Base-by-base conservation (phyloP, 2,888 invertebrate genomes). In the Agrochola macilenta region DNA sequence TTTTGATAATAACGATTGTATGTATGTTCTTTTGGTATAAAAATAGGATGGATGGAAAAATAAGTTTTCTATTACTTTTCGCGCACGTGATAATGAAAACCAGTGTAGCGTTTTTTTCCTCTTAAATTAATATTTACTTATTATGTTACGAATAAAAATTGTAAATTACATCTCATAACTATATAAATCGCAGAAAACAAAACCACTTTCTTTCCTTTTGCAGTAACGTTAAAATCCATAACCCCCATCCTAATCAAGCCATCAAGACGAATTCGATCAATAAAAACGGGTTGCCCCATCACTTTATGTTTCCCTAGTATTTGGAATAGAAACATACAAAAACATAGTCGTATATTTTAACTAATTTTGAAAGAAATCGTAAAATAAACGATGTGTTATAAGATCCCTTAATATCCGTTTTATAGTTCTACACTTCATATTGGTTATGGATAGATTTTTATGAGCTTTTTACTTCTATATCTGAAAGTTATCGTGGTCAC, bases 371-470 rank as follows among this genome's bases (percentile, higher is more conserved):
- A 73, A 74, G 76, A 85, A 85, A 88, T 83, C 87, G 79, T 87
- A 78, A 88, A 88, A 78, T 79, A 80, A 86, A 88, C 63, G 79
- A 84, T 68, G 78, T 69, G 82, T 81, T 80, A 64, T n/a, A 68
- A 70, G 83, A 73, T 83, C 72, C 69, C 79, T 61, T 79, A 79
- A 57, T 85, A 85, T 72, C 69, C 58, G 46, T 83, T 76, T 80
- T 76, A 88, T 84, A 79, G 87, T 84, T 81, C 74, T 35, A 82
- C 86, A 79, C 82, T 88, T 81, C 76, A 88, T 87, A 84, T 83
- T 64, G 63, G 79, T 52, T 80, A 73, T 86, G 83, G 87, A 73
- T 78, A 17, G 57, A 65, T 69, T 85, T 86, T 87, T 86, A 88
- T 84, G 69, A 52, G 54, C 26, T n/a, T 88, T 85, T 88, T 87